Evolutionary conservation across 30 jellyfish, hydroid and myxozoan species (phyloP).

Genomic region (Hydractinia echinata): DNA sequence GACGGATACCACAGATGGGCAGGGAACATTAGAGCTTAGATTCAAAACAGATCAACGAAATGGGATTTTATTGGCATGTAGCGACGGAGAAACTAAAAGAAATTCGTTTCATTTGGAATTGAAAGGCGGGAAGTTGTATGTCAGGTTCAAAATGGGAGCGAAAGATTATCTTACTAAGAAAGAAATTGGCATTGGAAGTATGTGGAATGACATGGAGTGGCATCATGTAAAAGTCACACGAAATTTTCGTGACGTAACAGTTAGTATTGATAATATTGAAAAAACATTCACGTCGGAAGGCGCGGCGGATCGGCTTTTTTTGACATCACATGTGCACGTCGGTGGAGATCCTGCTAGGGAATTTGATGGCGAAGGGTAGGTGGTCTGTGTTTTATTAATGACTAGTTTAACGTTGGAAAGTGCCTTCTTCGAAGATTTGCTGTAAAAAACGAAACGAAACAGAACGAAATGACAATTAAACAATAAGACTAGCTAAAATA

Average conservation of each 20-base stretch:
- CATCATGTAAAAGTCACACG: slow-evolving; percentile 31
- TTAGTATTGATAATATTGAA: slow-evolving; percentile 5
- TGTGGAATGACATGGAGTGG: slow-evolving; percentile 39
- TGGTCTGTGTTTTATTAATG: not conserved
- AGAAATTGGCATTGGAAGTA: slow-evolving; percentile 11
- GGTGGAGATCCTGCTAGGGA: slow-evolving; percentile 18
- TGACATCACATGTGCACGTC: slow-evolving; percentile 4
- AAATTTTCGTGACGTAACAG: slow-evolving; percentile 22
- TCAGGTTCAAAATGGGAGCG: slow-evolving; percentile 16
- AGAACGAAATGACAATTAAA: no score
- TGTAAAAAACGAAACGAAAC: no score
- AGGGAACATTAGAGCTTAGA: slow-evolving; percentile 20
- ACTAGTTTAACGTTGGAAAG: no score
- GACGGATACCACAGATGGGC: slow-evolving; percentile 14
- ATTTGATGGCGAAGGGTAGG: not conserved
- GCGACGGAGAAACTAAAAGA: not conserved
- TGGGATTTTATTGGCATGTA: slow-evolving; percentile 11
- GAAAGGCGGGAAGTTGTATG: slow-evolving; percentile 18
- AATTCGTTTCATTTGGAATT: slow-evolving; percentile 7
- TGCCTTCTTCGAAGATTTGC: no score
- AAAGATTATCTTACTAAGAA: not conserved
- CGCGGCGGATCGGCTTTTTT: not conserved
- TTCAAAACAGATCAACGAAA: slow-evolving; percentile 18
- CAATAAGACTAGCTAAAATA: no score
- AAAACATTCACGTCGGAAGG: slow-evolving; percentile 8